Conservation (phyloP, 2,888 invertebrate species). For the Bibio marci region DNA sequence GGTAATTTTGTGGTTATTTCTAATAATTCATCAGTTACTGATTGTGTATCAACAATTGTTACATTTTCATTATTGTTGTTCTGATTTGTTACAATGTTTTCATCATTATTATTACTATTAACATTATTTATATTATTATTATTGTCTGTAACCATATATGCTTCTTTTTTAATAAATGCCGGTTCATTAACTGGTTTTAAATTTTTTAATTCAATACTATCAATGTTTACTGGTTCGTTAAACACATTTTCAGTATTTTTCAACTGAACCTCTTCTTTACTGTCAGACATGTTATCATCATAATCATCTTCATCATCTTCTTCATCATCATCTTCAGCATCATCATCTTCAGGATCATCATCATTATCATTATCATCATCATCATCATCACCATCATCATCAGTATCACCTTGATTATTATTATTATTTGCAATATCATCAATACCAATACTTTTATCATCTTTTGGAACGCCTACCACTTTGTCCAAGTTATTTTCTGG, state of each 20-base stretch:
- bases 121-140: no score
- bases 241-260: no score
- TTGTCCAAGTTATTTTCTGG: no score
- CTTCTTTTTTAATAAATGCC: slow-evolving; percentile 2
- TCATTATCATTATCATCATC: slow-evolving; percentile 13
- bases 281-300: no score
- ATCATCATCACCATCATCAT: slow-evolving; percentile 17
- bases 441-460: slow-evolving; percentile 1
- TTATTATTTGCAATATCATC: slow-evolving; percentile 3
- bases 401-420: slow-evolving; percentile 11
- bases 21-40: no score
- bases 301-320: slow-evolving; percentile 5
- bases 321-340: slow-evolving; percentile 10
- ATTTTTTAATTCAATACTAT: no score
- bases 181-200: not conserved
- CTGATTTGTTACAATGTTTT: not conserved
- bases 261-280: no score
- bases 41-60: no score
- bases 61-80: no score
- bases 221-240: no score
- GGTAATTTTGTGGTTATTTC: no score
- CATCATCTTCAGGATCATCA: slow-evolving; percentile 13
- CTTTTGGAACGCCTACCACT: slow-evolving; percentile 1
- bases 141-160: not conserved
- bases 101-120: not conserved